Percentiles rank a stretch among this genome's conserved stretches.
These are phyloP conservation scores for Cochlearius cochlearius DNA, from an alignment of 2,113 vertebrate species.

Conservation along the genomic window DNA sequence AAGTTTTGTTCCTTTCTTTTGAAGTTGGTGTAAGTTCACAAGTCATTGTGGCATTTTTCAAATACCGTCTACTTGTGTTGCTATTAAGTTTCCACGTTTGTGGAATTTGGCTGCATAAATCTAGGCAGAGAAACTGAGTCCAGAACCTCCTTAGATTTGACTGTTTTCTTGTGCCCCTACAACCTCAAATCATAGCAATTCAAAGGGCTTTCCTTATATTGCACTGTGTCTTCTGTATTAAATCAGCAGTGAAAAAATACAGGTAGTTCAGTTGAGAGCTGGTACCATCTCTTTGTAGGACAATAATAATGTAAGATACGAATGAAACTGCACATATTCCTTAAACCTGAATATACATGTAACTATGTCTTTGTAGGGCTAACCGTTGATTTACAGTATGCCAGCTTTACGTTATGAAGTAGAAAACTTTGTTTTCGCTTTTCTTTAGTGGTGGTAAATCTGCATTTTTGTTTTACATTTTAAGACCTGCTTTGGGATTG, in stretches of 20 bases:
- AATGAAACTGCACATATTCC: not conserved
- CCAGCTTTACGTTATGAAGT: not conserved
- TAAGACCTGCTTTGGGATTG: not conserved
- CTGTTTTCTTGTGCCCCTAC: not conserved
- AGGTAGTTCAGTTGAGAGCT: not conserved
- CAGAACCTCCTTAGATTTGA: not conserved
- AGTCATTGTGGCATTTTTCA: not conserved
- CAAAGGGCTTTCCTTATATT: not conserved
- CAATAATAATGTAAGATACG: not conserved
- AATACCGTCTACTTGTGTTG: not conserved
- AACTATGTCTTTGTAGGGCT: not conserved
- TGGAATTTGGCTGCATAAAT: not conserved
- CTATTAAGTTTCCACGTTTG: not conserved
- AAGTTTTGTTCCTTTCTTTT: not conserved
- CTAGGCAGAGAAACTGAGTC: not conserved
- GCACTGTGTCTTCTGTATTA: not conserved
- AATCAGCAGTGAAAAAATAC: not conserved
- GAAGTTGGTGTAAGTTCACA: not conserved
- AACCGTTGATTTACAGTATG: not conserved
- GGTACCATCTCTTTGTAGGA: not conserved
- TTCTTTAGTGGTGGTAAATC: not conserved
- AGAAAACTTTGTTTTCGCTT: not conserved
- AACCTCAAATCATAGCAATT: not conserved
- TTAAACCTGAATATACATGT: not conserved
- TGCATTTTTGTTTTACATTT: not conserved